Base-by-base conservation (phyloP, 2,113 vertebrate genomes). In the Oenanthe oenanthe region DNA sequence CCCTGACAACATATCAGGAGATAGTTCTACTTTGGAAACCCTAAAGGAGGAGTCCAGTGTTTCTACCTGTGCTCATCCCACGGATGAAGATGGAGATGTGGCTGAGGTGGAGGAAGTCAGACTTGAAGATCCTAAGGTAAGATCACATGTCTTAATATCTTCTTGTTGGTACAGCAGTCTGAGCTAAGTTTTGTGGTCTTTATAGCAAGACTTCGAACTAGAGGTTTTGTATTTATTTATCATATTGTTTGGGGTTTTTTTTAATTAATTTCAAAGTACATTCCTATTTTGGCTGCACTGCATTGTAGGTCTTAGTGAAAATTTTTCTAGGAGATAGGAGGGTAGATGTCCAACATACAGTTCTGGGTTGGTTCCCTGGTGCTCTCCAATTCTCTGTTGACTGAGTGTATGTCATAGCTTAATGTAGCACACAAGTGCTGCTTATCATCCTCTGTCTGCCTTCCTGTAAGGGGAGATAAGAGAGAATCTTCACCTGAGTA, bases 91-190 rank as follows among this genome's bases (percentile, higher is more conserved):
- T 4, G 95, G 95, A 4, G 97, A 97, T 40, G 79, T 97, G 6
- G 95, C 97, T 13, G 94, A 99, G 60, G 97, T 99, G 4, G 98
- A 99, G 88, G 98, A 98, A 48, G 78, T 98, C 56, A 95, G 86
- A 63, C 94, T 96, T 6, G 93, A 96, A 25, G 96, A 92, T 12
- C 85, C 95, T 17, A 98, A 97, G 98, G 99, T 99, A 76, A 93
- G 93, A 57, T 65, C 29, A 18, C 6, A 0, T 6, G 2, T 22
- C 25, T 25, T 53, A 19, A 22, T 45, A 4, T 65, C 26, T 83
- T 65, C 54, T 40, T 74, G 9, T 67, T 62, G 7, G 11, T 68
- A 56, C 0, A 0, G 12, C 61, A 85, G 9, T 48, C 67, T 89
- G 66, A 83, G 42, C 43, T 70, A 34, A 63, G n/a, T 65, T 66